Conservation (phyloP, 2,113 vertebrate species). For the Silurus asotus region DNA sequence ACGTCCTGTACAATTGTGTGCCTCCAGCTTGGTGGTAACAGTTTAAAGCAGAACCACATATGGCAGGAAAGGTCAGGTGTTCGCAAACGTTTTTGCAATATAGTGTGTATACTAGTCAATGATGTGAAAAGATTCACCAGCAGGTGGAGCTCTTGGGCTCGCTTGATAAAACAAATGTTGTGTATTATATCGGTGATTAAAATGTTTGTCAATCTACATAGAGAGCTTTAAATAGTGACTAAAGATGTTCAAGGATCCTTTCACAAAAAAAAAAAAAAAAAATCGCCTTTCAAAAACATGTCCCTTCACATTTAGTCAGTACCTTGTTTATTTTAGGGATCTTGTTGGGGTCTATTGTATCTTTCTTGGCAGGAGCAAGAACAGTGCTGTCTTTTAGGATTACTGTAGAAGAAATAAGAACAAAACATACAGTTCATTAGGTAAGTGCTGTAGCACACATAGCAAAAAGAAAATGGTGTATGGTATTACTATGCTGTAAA, state of each 20-base stretch:
- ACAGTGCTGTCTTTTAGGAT: constrained; percentile 88
- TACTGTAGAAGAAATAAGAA: constrained; percentile 28
- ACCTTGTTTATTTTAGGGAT: constrained; percentile 99
- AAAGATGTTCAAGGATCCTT: too few species aligned
- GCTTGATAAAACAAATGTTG: background rate
- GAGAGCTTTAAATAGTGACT: too few species aligned
- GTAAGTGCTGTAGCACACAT: background rate
- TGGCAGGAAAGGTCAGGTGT: too few species aligned
- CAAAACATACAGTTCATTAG: too few species aligned
- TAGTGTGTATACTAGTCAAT: background rate
- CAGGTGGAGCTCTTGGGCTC: constrained; percentile 22
- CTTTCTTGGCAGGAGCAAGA: constrained; percentile 92
- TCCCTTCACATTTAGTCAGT: background rate
- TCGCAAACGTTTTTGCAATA: too few species aligned
- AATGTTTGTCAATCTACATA: background rate
- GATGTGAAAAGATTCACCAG: constrained; percentile 1
- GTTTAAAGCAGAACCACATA: too few species aligned
- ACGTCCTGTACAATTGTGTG: too few species aligned
- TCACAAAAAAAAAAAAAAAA: background rate
- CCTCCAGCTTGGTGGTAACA: too few species aligned
- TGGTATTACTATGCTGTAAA: constrained; percentile 65
- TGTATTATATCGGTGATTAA: background rate
- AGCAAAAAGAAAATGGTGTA: background rate
- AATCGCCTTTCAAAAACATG: too few species aligned
- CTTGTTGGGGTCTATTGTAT: constrained; percentile 94